Conservation (phyloP, 2,797 vertebrate genomes). For the Gymnocypris eckloni region DNA sequence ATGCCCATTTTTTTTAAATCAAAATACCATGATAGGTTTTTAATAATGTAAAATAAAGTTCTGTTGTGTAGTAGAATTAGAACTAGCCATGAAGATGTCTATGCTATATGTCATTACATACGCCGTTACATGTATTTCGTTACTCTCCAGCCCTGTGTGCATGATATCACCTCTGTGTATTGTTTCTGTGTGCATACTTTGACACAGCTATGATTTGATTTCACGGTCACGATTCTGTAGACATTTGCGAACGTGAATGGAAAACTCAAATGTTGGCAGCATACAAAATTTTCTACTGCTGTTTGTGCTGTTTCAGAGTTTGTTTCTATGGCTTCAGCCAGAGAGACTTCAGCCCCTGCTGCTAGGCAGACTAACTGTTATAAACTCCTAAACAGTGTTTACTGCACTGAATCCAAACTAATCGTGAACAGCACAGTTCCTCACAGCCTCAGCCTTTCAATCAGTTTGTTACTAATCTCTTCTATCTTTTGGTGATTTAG, state of each 20-base stretch:
- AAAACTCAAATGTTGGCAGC: not conserved
- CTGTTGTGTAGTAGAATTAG: not conserved
- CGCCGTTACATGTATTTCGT: too few species aligned
- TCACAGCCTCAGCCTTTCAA: too few species aligned
- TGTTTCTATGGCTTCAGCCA: not conserved
- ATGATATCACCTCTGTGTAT: not conserved
- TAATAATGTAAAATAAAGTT: not conserved
- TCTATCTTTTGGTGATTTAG: too few species aligned
- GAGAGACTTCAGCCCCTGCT: not conserved
- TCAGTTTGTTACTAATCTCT: too few species aligned
- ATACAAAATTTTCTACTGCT: not conserved
- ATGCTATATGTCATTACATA: too few species aligned
- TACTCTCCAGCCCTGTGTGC: not conserved
- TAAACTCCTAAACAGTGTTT: too few species aligned
- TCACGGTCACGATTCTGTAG: not conserved
- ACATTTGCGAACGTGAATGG: not conserved
- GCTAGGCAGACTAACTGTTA: not conserved
- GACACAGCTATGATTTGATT: conserved; percentile 31
- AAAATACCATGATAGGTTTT: not conserved
- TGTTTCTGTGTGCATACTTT: conserved; percentile 13
- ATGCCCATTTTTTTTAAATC: too few species aligned
- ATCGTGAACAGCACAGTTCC: too few species aligned
- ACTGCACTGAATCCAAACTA: too few species aligned
- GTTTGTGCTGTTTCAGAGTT: conserved; percentile 4
- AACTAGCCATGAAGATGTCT: too few species aligned